Evolutionary conservation across 2,888 invertebrate genomes (phyloP).

Genomic region (Mythimna pallens): DNA sequence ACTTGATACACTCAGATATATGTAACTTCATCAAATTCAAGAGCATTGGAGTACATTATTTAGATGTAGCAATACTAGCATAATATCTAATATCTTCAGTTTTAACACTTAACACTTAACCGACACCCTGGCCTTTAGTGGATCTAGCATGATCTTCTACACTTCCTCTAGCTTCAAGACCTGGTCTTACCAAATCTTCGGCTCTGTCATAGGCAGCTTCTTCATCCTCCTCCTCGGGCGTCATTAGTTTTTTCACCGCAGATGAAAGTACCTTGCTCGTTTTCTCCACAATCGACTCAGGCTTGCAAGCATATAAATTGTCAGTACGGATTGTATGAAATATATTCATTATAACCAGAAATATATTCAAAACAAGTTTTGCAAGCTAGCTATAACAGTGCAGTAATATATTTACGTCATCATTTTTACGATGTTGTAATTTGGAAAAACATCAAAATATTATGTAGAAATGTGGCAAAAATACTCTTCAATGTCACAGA

Average conservation of each 20-base stretch:
- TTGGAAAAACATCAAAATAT: constrained; percentile 47
- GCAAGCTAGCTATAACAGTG: constrained; percentile 21
- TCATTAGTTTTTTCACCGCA: constrained; percentile 89
- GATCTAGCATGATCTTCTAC: constrained; percentile 16
- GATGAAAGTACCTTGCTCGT: constrained; percentile 88
- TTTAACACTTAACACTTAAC: constrained; percentile 3
- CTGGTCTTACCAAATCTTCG: constrained; percentile 93
- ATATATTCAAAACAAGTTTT: constrained; percentile 15
- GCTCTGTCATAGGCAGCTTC: constrained; percentile 92
- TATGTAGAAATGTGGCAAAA: constrained; percentile 28
- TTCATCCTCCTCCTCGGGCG: constrained; percentile 87
- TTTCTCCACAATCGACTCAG: constrained; percentile 91
- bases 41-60: constrained; percentile 19
- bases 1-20: constrained; percentile 39
- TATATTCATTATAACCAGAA: background rate
- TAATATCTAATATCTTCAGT: constrained; percentile 44
- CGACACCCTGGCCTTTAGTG: background rate
- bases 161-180: constrained; percentile 38
- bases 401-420: constrained; percentile 19
- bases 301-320: constrained; percentile 81
- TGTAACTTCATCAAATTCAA: constrained; percentile 40
- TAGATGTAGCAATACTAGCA: constrained; percentile 30
- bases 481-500: constrained; percentile 42
- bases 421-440: constrained; percentile 34
- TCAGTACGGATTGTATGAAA: constrained; percentile 31